Evolutionary conservation across 2,888 invertebrate species (phyloP).

Genomic region (Melitaea athalia): DNA sequence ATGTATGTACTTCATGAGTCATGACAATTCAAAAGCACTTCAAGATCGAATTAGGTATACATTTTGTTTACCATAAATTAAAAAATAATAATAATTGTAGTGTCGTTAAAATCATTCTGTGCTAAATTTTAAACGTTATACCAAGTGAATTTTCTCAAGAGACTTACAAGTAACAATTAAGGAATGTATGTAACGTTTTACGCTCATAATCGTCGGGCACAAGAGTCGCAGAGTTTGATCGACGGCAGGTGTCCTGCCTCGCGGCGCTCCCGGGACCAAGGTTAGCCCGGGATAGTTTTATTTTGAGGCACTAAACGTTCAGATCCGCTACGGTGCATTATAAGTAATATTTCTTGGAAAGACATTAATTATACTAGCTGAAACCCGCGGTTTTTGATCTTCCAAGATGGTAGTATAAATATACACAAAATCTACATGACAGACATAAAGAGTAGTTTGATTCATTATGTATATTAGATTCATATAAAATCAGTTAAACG

Average conservation of each 20-base stretch:
- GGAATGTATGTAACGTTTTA: conserved; percentile 1
- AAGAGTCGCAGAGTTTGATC: neutral
- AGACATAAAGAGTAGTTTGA: no score
- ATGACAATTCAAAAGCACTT: no score
- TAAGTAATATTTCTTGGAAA: conserved; percentile 25
- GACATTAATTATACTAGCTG: conserved; percentile 20
- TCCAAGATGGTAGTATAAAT: neutral
- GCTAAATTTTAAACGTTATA: neutral
- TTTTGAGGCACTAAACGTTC: conserved; percentile 21
- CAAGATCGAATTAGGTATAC: no score
- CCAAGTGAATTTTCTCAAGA: neutral
- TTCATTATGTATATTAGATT: no score
- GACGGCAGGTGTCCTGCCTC: conserved; percentile 31
- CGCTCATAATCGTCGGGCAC: neutral
- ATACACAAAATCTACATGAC: no score
- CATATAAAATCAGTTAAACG: no score
- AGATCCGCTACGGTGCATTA: conserved; percentile 34
- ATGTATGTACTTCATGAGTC: no score
- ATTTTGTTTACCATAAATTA: no score
- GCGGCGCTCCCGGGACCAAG: conserved; percentile 18
- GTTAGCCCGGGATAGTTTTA: conserved; percentile 22
- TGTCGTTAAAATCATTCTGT: no score
- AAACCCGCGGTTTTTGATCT: neutral
- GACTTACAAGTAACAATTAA: conserved; percentile 3
- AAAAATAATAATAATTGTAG: no score